Evolutionary conservation across 2,888 invertebrate species (phyloP).

Genomic region (Nebria brevicollis): DNA sequence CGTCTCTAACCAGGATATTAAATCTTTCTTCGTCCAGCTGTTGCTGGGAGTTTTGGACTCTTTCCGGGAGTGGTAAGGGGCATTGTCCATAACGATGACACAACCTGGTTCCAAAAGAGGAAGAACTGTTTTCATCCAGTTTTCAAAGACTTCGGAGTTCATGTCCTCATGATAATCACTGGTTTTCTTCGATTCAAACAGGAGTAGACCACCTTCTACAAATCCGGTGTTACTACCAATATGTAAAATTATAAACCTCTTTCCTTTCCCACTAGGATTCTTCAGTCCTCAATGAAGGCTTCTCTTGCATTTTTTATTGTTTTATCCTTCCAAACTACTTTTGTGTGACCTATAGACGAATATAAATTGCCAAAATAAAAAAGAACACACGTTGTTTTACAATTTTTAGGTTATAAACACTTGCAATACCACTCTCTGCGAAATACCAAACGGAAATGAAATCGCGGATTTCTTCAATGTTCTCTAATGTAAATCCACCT

Average conservation of each 20-base stretch:
- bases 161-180: conserved; percentile 49
- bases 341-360: conserved; percentile 23
- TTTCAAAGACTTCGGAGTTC: conserved; percentile 44
- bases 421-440: too few relatives aligned
- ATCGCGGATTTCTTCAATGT: too few relatives aligned
- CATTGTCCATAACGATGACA: conserved; percentile 48
- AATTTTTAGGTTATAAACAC: too few relatives aligned
- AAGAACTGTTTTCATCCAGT: conserved; percentile 44
- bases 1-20: conserved; percentile 2
- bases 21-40: conserved; percentile 22
- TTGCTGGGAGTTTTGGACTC: conserved; percentile 32
- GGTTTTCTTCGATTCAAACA: conserved; percentile 48
- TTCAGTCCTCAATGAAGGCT: conserved; percentile 22
- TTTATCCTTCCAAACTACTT: conserved; percentile 17
- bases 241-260: conserved; percentile 46
- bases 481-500: too few relatives aligned
- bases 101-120: conserved; percentile 28
- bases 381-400: too few relatives aligned
- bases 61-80: conserved; percentile 43
- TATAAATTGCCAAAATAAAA: too few relatives aligned
- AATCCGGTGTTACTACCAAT: conserved; percentile 37
- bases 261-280: conserved; percentile 27
- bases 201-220: conserved; percentile 45
- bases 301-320: conserved; percentile 19
- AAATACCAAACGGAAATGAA: too few relatives aligned